Base-by-base conservation (phyloP, 2,113 vertebrate genomes). In the Sapayoa aenigma region DNA sequence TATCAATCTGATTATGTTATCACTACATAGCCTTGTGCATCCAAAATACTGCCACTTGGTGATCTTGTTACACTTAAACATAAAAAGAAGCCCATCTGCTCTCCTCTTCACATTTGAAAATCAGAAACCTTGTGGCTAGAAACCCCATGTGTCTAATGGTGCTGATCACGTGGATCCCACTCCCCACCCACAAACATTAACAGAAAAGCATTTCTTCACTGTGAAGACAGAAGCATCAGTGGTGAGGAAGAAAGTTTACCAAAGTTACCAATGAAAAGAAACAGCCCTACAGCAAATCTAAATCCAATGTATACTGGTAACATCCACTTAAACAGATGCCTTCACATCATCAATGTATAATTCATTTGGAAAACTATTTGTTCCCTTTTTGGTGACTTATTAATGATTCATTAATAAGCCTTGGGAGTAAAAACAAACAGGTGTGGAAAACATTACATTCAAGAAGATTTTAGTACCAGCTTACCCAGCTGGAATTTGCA, bases 341-440 rank as follows among this genome's bases (percentile, higher is more conserved):
- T 66, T 79, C 77, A 85, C 46, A 55, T 62, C 37, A 53, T 13
- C 62, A 75, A 92, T 82, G 68, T 62, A 71, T 94, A 95, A 94
- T 95, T 96, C 76, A 91, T 92, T 55, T 84, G 35, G 69, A 93
- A 94, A 56, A 82, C 60, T 84, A 60, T 91, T 89, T 91, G 53
- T 73, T 96, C 90, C 59, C 50, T 80, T 72, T 93, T 83, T 58
- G 35, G 33, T 65, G 49, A 92, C 90, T 86, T 93, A 87, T 68
- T 95, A 90, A 93, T 78, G 79, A 90, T 87, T 92, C 86, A 95
- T 72, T 93, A 93, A 82, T 53, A 90, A 84, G 41, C 73, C 76
- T 75, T 66, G 49, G 75, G 60, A 92, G 49, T 59, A 66, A 73
- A 65, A 92, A 60, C 53, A 92, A 92, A 79, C 16, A 88, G 58